These are phyloP conservation scores for Cotesia congregata DNA, from an alignment of 2,888 invertebrate species.

Conservation along the genomic window DNA sequence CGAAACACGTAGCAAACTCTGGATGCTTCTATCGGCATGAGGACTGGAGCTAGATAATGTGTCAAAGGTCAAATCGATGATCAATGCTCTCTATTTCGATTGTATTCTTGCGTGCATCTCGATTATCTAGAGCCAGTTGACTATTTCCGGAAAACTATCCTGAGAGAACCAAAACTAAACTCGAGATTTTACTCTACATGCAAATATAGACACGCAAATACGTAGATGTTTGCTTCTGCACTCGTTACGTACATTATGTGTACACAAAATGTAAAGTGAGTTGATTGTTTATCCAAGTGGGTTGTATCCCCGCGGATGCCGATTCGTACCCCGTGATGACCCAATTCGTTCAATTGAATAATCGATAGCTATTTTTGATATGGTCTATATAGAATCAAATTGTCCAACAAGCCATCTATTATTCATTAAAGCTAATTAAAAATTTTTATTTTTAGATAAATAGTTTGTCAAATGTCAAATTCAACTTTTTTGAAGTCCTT, in stretches of 20 bases:
- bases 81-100: slow-evolving; percentile 6
- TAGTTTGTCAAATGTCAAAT: background rate
- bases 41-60: background rate
- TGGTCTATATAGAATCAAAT: background rate
- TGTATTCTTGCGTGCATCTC: slow-evolving; percentile 21
- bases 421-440: background rate
- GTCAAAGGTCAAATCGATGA: slow-evolving; percentile 37
- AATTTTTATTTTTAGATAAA: background rate
- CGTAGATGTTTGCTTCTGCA: background rate
- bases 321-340: slow-evolving; percentile 24
- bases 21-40: background rate
- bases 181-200: background rate
- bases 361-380: slow-evolving; percentile 10
- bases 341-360: slow-evolving; percentile 32
- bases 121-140: slow-evolving; percentile 22
- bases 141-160: slow-evolving; percentile 30
- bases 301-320: slow-evolving; percentile 15
- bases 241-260: background rate
- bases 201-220: background rate
- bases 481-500: background rate
- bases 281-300: slow-evolving; percentile 16
- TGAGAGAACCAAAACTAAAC: slow-evolving; percentile 9
- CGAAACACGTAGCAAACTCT: slow-evolving; percentile 29
- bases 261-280: background rate
- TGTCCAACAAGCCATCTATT: background rate